Conservation (phyloP, 2,113 vertebrate species). For the Trematocara zebra region DNA sequence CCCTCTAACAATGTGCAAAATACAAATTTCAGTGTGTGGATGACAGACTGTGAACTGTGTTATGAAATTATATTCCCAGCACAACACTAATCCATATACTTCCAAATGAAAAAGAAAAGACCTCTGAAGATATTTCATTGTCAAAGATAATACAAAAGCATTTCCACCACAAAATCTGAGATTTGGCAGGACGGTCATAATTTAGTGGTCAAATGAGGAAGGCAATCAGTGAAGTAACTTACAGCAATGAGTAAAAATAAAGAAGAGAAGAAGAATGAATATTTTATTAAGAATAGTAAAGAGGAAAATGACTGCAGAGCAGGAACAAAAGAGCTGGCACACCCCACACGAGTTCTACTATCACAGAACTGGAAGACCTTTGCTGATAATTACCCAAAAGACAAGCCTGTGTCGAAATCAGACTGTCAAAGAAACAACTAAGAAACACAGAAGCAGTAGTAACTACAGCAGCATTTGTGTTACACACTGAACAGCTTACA, state of each 20-base stretch:
- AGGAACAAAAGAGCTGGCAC: background rate
- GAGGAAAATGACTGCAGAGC: background rate
- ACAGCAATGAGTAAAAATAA: background rate
- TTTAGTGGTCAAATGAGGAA: background rate
- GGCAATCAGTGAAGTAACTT: background rate
- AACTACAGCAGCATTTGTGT: background rate
- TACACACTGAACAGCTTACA: background rate
- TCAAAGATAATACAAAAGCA: background rate
- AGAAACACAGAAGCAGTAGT: background rate
- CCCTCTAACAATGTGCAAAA: background rate
- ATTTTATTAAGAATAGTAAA: background rate
- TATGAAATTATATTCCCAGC: background rate
- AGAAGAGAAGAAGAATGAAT: background rate
- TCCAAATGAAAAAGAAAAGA: background rate
- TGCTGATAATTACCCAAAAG: background rate
- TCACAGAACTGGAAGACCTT: background rate
- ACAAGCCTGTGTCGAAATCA: background rate
- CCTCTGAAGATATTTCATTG: background rate
- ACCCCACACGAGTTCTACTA: background rate
- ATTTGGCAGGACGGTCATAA: rapidly evolving
- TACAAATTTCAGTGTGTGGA: background rate
- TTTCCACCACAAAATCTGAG: background rate
- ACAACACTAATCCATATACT: background rate
- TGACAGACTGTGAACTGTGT: background rate
- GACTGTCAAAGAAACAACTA: background rate